Evolutionary conservation across 2,888 invertebrate genomes (phyloP).

Genomic region (Aromia moschata): DNA sequence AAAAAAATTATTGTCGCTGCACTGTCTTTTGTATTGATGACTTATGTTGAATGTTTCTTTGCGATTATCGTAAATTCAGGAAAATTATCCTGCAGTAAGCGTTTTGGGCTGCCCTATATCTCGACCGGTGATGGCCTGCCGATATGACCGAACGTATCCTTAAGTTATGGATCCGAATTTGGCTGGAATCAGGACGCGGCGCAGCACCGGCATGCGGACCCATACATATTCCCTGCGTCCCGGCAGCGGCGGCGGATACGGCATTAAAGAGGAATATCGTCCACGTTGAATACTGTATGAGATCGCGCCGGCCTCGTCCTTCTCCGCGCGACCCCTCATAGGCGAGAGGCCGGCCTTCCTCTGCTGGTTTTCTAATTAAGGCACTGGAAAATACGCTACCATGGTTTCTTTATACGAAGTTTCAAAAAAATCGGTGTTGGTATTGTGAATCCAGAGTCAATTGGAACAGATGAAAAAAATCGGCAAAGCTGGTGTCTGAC

Average conservation of each 20-base stretch:
- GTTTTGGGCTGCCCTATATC: too few species aligned
- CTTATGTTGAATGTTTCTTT: too few species aligned
- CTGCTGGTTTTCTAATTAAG: too few species aligned
- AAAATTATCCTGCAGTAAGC: conserved; percentile 49
- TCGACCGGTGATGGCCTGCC: conserved; percentile 43
- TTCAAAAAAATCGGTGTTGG: too few species aligned
- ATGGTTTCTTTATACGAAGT: too few species aligned
- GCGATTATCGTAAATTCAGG: too few species aligned
- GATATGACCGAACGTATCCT: conserved; percentile 52
- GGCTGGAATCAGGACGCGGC: conserved; percentile 50
- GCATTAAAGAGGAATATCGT: conserved; percentile 56
- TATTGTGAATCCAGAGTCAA: too few species aligned
- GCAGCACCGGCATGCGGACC: conserved; percentile 42
- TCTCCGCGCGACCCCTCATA: not conserved
- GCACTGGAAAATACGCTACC: too few species aligned
- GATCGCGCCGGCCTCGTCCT: conserved; percentile 35
- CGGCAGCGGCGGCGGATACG: conserved; percentile 53
- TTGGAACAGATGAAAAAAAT: too few species aligned
- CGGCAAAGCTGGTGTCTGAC: too few species aligned
- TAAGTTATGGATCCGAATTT: conserved; percentile 53
- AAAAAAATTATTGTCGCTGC: too few species aligned
- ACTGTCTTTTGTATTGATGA: too few species aligned
- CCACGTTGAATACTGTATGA: conserved; percentile 59
- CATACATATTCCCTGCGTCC: conserved; percentile 56
- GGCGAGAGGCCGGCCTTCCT: not conserved